Base-by-base conservation (phyloP, 2,888 invertebrate genomes). In the Elysia crispata region DNA sequence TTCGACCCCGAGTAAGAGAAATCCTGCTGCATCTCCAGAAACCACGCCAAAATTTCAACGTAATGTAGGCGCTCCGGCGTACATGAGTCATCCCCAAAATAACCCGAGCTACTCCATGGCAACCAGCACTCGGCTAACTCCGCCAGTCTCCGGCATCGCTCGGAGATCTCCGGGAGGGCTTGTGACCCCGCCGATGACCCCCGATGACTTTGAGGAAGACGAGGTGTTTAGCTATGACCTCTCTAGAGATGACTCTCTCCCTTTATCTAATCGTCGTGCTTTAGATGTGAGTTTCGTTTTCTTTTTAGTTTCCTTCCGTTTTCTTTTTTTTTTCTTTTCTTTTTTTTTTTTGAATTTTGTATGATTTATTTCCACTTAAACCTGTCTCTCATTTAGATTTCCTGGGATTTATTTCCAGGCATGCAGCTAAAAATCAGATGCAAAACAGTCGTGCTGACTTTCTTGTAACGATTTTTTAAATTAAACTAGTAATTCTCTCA, bases 101-200 rank as follows among this genome's bases (percentile, higher is more conserved):
- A 60, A 18, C 3, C 6, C 6, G 60, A 20, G 3, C 60, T 20
- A 23, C 60, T 23, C 20, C 15, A 23, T 60, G n/a, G 18, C 23
- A 6, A 25, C 3, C 25, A 25, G 18, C 18, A 8, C 30, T 62
- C 62, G 30, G 30, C 54, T 25, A 1, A 15, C 30, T 23, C 28
- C 54, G 57, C 18, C 33, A 25, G 20, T 31, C 6, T 69, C 54
- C 67, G 69, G 3, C 13, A 30, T 11, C 23, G 25, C 77, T 57
- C 77, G 77, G 23, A 30, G 70, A 18, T 77, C 77, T 31, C 77
- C 77, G 25, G 77, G n/a, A 49, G 54, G 11, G 11, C 41, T 77
- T 41, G 69, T 69, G 13, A 77, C 77, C 1, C 77, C 77, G 1
- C 77, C 77, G 25, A 69, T 69, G 31, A 77, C 77, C 8, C 77